phyloP scores from a whole-genome alignment of 2,113 vertebrate genomes.

The Picathartes gymnocephalus region DNA sequence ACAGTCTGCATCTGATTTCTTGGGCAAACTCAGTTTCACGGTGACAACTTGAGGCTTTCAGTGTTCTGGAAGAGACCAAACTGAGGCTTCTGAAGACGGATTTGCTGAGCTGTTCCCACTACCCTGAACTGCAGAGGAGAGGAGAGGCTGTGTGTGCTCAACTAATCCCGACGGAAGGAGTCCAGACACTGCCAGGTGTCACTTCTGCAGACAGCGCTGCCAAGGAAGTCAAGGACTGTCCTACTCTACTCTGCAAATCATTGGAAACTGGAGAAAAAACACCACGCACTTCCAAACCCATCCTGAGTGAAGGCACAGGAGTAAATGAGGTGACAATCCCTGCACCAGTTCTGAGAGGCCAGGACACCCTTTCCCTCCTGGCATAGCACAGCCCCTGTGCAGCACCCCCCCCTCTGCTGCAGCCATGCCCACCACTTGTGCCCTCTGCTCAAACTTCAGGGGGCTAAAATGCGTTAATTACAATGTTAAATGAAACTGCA shows the following conservation, averaged over 20 bases:
- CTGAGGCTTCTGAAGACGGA: background rate
- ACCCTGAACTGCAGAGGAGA: background rate
- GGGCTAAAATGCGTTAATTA: background rate
- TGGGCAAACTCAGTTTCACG: background rate
- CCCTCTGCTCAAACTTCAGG: background rate
- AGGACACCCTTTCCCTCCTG: background rate
- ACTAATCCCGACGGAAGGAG: background rate
- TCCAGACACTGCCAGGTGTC: background rate
- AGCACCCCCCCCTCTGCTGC: background rate
- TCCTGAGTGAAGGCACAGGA: background rate
- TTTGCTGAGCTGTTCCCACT: background rate
- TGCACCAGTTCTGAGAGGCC: background rate
- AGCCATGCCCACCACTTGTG: background rate
- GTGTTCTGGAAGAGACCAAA: background rate
- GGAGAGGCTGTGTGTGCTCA: background rate
- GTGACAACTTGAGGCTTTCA: background rate
- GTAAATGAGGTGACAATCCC: background rate
- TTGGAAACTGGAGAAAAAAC: background rate
- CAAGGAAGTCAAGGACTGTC: background rate
- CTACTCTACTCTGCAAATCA: background rate
- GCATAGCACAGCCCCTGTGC: background rate
- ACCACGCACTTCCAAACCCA: accelerated
- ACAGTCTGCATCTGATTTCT: background rate
- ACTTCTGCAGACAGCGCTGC: background rate
- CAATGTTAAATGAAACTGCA: background rate